phyloP scores from a whole-genome alignment of 2,888 invertebrate genomes.

The Amphipyra tragopoginis region DNA sequence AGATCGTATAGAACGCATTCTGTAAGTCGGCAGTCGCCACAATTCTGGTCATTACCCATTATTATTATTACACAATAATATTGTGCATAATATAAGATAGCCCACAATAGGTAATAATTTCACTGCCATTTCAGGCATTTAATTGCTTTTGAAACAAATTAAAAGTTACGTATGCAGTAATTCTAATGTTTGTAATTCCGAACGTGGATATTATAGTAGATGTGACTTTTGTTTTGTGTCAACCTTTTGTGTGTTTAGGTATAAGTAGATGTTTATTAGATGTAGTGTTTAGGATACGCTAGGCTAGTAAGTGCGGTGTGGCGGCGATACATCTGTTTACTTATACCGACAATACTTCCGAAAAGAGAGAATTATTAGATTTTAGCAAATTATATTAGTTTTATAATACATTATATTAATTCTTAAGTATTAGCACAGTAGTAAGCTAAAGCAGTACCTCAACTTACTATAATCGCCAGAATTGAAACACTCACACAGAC shows the following conservation, averaged over 20 bases:
- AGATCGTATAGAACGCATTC: background rate
- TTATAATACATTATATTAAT: constrained; percentile 5
- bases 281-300: background rate
- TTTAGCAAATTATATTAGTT: constrained; percentile 26
- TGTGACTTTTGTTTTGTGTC: constrained; percentile 36
- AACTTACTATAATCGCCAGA: too few relatives aligned
- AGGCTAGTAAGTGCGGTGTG: constrained; percentile 9
- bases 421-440: constrained; percentile 5
- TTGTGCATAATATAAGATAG: constrained; percentile 45
- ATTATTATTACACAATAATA: constrained; percentile 43
- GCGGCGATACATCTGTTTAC: constrained; percentile 23
- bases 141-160: constrained; percentile 36
- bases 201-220: constrained; percentile 6
- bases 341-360: constrained; percentile 21
- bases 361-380: constrained; percentile 12
- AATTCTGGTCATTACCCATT: constrained; percentile 45
- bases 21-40: constrained; percentile 54
- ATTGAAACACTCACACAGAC: too few relatives aligned
- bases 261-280: background rate
- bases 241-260: constrained; percentile 10
- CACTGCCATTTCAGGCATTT: constrained; percentile 57
- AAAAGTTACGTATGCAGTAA: constrained; percentile 28
- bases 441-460: too few relatives aligned
- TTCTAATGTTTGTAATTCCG: background rate
- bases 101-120: constrained; percentile 18